Evolutionary conservation across 1,140 invertebrate genomes (phyloP).

Genomic region (Drosophila grimshawi): DNA sequence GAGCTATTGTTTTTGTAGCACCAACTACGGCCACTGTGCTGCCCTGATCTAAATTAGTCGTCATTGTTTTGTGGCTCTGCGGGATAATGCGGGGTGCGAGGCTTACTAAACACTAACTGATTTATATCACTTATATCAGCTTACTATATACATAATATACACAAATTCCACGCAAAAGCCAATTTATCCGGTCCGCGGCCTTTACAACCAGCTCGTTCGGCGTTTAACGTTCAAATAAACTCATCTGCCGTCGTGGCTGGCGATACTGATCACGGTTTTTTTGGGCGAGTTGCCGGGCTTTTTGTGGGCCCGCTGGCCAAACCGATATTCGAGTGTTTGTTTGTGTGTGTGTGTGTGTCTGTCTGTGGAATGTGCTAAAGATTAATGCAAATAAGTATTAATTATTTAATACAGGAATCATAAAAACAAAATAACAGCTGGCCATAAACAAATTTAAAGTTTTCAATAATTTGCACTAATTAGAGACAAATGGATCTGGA

Average conservation of each 20-base stretch:
- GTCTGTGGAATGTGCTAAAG: constrained; percentile 61
- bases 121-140: background rate
- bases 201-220: constrained; percentile 76
- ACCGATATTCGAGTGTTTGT: background rate
- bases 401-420: constrained; percentile 23
- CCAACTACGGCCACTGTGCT: background rate
- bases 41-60: constrained; percentile 46
- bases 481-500: constrained; percentile 7
- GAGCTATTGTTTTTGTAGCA: background rate
- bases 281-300: background rate
- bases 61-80: constrained; percentile 60
- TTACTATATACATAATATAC: constrained; percentile 35
- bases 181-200: constrained; percentile 34
- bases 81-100: background rate
- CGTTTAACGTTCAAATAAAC: constrained; percentile 80
- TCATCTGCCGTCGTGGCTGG: constrained; percentile 51
- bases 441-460: constrained; percentile 30
- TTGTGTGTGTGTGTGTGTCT: constrained; percentile 1
- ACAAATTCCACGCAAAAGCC: background rate
- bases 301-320: background rate
- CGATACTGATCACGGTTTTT: constrained; percentile 35
- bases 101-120: background rate
- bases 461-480: constrained; percentile 71
- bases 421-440: constrained; percentile 34
- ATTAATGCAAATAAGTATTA: constrained; percentile 68